Base-by-base conservation (phyloP, 2,797 vertebrate genomes). In the Alauda arvensis region DNA sequence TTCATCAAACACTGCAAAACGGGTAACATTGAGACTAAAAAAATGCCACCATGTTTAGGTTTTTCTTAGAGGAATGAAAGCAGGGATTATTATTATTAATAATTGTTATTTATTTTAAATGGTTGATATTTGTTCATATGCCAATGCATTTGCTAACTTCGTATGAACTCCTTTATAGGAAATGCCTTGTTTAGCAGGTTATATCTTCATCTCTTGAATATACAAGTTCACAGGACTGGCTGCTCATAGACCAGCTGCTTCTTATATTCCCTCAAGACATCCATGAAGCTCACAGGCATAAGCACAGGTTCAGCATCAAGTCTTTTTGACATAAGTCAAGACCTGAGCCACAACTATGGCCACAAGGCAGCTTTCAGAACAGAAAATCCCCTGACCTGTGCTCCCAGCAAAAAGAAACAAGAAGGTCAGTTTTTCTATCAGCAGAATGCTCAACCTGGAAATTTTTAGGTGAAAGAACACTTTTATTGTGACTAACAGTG, bases 161-260 rank as follows among this genome's bases (percentile, higher is more conserved):
- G 66, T 61, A 18, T 59, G 18, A 62, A 59, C 29, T 33, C 13
- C 0, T 2, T 48, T 46, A 33, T 19, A 46, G 10, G 18, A 82
- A 59, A 16, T n/a, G 13, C 8, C 16, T 62, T 39, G 71, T 68
- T 81, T 72, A 69, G 29, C 0, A 3, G 3, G 1, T 39, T 76
- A 4, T 51, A 26, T 18, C 8, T 51, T 78, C 7, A n/a, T 25
- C 10, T 76, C 20, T 37, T 49, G 21, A 10, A n/a, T 4, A 6
- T 1, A n/a, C 0, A 0, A 31, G 6, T 34, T 67, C 26, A 57
- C 10, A 48, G 5, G 7, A 76, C 7, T 18, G 7, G 2, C 9
- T 86, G 10, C 3, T 18, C 18, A 7, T 12, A 66, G 33, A 24
- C 7, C 39, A 88, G 8, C 12, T 33, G 10, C 37, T 82, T 81